Evolutionary conservation across 2,113 vertebrate species (phyloP).

Genomic region (Gymnobelideus leadbeateri): DNA sequence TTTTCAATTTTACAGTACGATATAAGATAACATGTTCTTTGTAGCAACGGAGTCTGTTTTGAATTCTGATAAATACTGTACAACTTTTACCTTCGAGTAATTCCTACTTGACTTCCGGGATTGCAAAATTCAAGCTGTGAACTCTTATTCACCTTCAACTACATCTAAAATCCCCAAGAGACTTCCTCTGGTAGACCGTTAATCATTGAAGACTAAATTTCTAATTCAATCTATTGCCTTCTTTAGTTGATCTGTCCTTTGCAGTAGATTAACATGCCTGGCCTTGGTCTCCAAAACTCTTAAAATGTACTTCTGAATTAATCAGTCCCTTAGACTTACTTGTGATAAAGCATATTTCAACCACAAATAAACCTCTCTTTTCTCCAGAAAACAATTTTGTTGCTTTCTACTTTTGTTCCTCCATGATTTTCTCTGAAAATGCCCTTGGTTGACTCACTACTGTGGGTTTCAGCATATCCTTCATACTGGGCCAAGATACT

Average conservation of each 20-base stretch:
- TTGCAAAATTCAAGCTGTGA: neutral
- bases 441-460: neutral
- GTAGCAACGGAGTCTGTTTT: neutral
- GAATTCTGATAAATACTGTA: slow-evolving; percentile 31
- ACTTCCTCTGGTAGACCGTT: slow-evolving; percentile 18
- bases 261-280: neutral
- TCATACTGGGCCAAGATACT: neutral
- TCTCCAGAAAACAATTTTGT: neutral
- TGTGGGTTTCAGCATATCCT: neutral
- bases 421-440: neutral
- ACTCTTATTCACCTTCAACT: slow-evolving; percentile 35
- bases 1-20: neutral
- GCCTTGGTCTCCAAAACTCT: neutral
- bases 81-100: neutral
- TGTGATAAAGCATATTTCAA: neutral
- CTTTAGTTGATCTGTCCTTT: slow-evolving; percentile 33
- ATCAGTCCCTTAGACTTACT: neutral
- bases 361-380: neutral
- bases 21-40: slow-evolving; percentile 19
- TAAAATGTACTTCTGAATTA: neutral
- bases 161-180: neutral
- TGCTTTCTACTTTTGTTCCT: neutral
- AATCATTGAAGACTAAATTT: slow-evolving; percentile 26
- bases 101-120: slow-evolving; percentile 11
- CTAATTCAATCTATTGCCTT: neutral